Conservation (phyloP, 2,113 vertebrate genomes). For the Siphamia tubifer region DNA sequence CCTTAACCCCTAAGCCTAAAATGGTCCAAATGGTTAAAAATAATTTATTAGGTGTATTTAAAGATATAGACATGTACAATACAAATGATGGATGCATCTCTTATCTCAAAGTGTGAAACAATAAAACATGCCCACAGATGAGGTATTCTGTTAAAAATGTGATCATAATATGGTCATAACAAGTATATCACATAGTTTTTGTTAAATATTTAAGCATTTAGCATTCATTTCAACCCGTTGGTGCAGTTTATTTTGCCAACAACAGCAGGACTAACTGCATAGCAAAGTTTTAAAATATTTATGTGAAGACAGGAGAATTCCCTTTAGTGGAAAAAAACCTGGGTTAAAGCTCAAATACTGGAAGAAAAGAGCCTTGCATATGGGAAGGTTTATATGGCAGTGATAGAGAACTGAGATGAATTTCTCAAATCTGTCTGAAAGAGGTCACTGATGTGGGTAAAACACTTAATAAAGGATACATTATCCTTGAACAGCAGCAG, state of each 20-base stretch:
- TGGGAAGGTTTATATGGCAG: background rate
- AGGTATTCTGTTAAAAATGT: no score
- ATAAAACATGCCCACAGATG: no score
- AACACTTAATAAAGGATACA: background rate
- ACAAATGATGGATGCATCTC: no score
- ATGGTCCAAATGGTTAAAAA: no score
- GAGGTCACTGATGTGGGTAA: slow-evolving; percentile 9
- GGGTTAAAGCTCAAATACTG: background rate
- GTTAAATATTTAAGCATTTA: no score
- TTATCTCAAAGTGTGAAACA: no score
- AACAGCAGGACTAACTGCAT: background rate
- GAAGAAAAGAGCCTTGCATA: background rate
- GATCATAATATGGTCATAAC: no score
- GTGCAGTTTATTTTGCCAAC: background rate
- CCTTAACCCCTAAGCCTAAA: no score
- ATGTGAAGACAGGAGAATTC: background rate
- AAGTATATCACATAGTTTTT: no score
- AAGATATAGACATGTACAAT: no score
- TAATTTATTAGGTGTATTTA: no score
- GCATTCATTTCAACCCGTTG: background rate
- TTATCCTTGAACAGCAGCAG: no score
- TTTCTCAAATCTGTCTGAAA: background rate
- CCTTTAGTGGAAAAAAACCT: background rate
- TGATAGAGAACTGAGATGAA: background rate
- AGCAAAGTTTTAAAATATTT: background rate